Conservation (phyloP, 2,888 invertebrate species). For the Himalopsyche anomala region DNA sequence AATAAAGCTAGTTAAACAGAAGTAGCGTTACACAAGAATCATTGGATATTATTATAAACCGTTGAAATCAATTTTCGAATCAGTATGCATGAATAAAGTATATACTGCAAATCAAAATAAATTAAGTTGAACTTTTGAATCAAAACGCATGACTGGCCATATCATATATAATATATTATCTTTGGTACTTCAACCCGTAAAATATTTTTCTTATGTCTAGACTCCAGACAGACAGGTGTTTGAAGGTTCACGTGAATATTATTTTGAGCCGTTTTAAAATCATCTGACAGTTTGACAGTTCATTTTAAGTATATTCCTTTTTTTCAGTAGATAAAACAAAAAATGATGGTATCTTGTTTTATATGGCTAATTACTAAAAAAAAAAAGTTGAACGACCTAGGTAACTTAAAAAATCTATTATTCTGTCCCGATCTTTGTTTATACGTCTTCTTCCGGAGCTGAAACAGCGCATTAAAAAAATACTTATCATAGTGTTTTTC, state of each 20-base stretch:
- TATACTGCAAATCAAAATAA: slow-evolving; percentile 3
- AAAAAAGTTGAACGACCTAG: no score
- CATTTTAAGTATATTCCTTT: neutral
- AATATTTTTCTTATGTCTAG: slow-evolving; percentile 2
- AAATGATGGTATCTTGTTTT: neutral
- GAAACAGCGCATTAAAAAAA: no score
- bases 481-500: no score
- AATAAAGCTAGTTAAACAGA: no score
- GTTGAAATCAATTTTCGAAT: neutral
- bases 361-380: no score
- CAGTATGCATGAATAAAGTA: slow-evolving; percentile 29
- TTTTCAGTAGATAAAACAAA: neutral
- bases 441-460: no score
- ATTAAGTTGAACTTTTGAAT: slow-evolving; percentile 7
- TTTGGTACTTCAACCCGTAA: slow-evolving; percentile 21
- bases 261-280: slow-evolving; percentile 26
- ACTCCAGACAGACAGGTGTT: slow-evolving; percentile 34
- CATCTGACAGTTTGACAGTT: slow-evolving; percentile 22
- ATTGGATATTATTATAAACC: slow-evolving; percentile 9
- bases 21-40: neutral
- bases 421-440: no score
- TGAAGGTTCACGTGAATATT: slow-evolving; percentile 15
- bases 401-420: no score
- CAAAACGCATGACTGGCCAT: slow-evolving; percentile 27
- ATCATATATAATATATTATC: slow-evolving; percentile 22